Conservation (phyloP, 2,797 vertebrate species). For the Argyrosomus regius region DNA sequence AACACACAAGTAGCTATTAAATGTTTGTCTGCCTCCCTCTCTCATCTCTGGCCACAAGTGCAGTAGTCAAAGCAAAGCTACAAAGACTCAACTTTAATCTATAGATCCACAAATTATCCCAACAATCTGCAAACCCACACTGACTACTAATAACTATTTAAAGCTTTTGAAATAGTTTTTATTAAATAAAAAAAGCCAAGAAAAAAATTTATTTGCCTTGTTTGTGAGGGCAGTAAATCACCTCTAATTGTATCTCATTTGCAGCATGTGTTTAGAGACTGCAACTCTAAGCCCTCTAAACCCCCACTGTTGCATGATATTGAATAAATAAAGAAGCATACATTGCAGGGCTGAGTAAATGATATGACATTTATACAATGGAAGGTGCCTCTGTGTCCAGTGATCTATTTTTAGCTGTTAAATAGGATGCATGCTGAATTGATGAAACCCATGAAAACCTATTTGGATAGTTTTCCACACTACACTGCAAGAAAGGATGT, state of each 20-base stretch:
- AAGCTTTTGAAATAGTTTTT: no score
- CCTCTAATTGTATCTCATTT: conserved; percentile 61
- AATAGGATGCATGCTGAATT: neutral
- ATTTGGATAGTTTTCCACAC: conserved; percentile 13
- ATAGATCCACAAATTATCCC: conserved; percentile 42
- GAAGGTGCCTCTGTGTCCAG: conserved; percentile 19
- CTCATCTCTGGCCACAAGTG: conserved; percentile 35
- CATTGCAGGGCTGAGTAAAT: neutral
- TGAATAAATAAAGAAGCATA: conserved; percentile 27
- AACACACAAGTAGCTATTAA: conserved; percentile 48
- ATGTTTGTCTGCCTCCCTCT: conserved; percentile 28
- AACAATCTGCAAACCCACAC: conserved; percentile 45
- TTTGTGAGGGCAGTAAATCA: conserved; percentile 65
- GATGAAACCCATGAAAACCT: conserved; percentile 8
- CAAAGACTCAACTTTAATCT: conserved; percentile 26
- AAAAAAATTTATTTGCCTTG: neutral
- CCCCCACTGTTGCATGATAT: conserved; percentile 14
- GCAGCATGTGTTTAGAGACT: conserved; percentile 51
- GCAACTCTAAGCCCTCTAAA: conserved; percentile 44
- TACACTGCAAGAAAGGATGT: conserved; percentile 22
- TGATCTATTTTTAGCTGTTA: conserved; percentile 12
- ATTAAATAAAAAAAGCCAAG: no score
- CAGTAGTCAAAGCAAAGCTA: conserved; percentile 23
- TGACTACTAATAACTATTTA: conserved; percentile 9
- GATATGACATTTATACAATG: neutral